Percentiles rank a stretch among this genome's conserved stretches.
Evolutionary conservation across 2,888 invertebrate genomes (phyloP).

Genomic region (Amphipyra berbera): DNA sequence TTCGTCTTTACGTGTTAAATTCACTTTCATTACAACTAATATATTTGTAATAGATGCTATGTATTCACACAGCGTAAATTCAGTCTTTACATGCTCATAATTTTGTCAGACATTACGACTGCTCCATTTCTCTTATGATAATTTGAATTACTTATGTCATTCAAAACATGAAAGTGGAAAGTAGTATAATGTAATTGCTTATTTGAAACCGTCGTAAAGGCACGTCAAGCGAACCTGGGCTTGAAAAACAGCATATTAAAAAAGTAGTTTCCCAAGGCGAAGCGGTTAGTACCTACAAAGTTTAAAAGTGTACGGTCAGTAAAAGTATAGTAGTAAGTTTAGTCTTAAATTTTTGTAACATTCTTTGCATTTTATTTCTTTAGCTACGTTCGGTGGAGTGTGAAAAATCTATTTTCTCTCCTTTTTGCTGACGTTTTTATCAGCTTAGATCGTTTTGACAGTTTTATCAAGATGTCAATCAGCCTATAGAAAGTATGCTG

Average conservation of each 20-base stretch:
- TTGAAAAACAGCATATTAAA: constrained; percentile 50
- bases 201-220: constrained; percentile 34
- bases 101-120: constrained; percentile 26
- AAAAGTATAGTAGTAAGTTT: constrained; percentile 41
- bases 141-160: constrained; percentile 44
- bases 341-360: constrained; percentile 30
- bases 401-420: constrained; percentile 50
- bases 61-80: constrained; percentile 28
- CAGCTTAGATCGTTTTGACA: constrained; percentile 30
- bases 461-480: constrained; percentile 45
- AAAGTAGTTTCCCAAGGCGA: constrained; percentile 39
- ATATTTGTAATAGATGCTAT: constrained; percentile 27
- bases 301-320: constrained; percentile 53
- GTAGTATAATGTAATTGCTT: constrained; percentile 46
- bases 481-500: constrained; percentile 17
- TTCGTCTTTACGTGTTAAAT: constrained; percentile 18
- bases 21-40: constrained; percentile 19
- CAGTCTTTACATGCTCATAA: constrained; percentile 28
- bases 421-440: constrained; percentile 39
- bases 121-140: constrained; percentile 52
- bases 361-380: constrained; percentile 47
- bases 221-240: constrained; percentile 23
- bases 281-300: constrained; percentile 31
- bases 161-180: constrained; percentile 48
- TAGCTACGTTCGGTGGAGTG: constrained; percentile 35